phyloP scores from a whole-genome alignment of 2,113 vertebrate genomes.

The Antidorcas marsupialis region DNA sequence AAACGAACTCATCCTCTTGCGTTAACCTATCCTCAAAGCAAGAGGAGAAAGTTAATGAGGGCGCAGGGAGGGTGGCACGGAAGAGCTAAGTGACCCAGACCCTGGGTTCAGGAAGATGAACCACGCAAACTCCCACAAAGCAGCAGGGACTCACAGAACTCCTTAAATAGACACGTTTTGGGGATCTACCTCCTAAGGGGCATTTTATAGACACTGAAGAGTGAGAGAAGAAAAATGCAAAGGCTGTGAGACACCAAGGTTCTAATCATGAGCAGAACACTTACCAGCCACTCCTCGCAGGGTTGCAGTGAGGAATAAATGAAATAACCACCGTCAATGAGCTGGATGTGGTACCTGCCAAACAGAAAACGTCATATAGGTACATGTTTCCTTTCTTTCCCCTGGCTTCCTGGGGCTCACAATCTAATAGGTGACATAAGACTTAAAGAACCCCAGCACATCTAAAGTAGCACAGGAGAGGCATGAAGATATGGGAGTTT shows the following conservation, averaged over 20 bases:
- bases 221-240: background rate
- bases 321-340: background rate
- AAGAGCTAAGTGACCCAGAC: background rate
- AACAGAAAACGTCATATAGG: background rate
- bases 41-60: background rate
- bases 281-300: background rate
- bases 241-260: background rate
- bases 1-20: background rate
- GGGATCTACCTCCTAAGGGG: background rate
- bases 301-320: background rate
- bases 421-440: background rate
- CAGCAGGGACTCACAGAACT: background rate
- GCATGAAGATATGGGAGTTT: background rate
- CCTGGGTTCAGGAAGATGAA: background rate
- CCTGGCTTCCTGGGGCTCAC: background rate
- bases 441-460: background rate
- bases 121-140: background rate
- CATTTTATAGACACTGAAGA: background rate
- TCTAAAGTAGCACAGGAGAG: background rate
- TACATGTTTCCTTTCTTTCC: background rate
- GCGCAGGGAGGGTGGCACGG: background rate
- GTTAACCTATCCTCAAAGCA: background rate
- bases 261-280: background rate
- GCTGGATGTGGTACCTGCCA: background rate
- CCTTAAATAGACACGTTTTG: conserved; percentile 37